Conservation (phyloP, 2,888 invertebrate genomes). For the Cheilosia pagana region DNA sequence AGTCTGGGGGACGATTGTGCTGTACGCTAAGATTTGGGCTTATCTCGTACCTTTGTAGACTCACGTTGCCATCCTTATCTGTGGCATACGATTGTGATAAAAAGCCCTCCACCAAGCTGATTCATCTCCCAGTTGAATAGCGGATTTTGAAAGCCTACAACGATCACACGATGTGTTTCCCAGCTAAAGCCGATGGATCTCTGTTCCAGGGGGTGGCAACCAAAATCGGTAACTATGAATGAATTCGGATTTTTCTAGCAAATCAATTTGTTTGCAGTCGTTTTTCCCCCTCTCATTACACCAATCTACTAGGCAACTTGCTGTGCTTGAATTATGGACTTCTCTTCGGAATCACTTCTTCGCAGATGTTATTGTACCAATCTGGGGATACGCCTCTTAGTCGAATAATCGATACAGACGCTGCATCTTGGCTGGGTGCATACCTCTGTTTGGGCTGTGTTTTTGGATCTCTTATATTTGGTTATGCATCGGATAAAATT, state of each 20-base stretch:
- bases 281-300: background rate
- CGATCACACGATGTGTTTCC: slow-evolving; percentile 49
- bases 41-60: slow-evolving; percentile 78
- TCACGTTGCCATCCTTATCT: slow-evolving; percentile 77
- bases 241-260: slow-evolving; percentile 18
- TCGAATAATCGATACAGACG: slow-evolving; percentile 76
- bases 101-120: slow-evolving; percentile 40
- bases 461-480: slow-evolving; percentile 79
- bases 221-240: slow-evolving; percentile 56
- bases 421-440: slow-evolving; percentile 78
- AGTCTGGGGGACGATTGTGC: background rate
- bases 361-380: slow-evolving; percentile 79
- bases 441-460: slow-evolving; percentile 80
- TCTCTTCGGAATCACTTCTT: slow-evolving; percentile 81
- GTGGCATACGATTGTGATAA: slow-evolving; percentile 56
- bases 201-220: slow-evolving; percentile 58
- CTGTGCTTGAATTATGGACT: slow-evolving; percentile 81
- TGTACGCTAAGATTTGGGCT: slow-evolving; percentile 23
- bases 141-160: slow-evolving; percentile 13
- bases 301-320: slow-evolving; percentile 77
- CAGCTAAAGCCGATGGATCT: slow-evolving; percentile 45
- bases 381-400: slow-evolving; percentile 78
- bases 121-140: slow-evolving; percentile 42
- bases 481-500: slow-evolving; percentile 77
- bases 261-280: slow-evolving; percentile 48